Base-by-base conservation (phyloP, 1,140 invertebrate species). In the Listronotus oregonensis region DNA sequence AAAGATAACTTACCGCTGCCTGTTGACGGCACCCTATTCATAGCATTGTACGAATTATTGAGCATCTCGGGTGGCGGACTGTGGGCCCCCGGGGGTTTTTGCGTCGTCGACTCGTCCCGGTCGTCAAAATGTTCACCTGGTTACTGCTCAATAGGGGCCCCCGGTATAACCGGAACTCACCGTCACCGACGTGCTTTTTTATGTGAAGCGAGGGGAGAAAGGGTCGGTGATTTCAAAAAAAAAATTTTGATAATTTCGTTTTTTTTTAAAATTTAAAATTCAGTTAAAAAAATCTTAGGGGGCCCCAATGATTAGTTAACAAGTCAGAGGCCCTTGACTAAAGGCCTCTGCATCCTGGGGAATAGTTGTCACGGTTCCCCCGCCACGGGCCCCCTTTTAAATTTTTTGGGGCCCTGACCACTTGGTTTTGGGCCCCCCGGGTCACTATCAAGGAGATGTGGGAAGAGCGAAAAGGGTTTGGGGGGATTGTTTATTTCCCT, bases 351-450 rank as follows among this genome's bases (percentile, higher is more conserved):
- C 42, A 83, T 79, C 69, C 80, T 80, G 5, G 82, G 79, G 0
- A 82, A 83, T 84, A 27, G 86, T 84, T 8, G 84, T 87, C 3
- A 88, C 85, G 0, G 87, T 88, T 0, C 88, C 86, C 0, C 86
- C 86, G 7, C 86, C 84, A 66, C 85, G 86, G 1, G 82, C 82
- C 21, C 86, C 78, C 69, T 75, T 73, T n/a, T n/a, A n/a, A 21
- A 68, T 72, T 34, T 75, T 76, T 0, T n/a, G n/a, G n/a, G 80
- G 77, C n/a, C 80, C 78, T 32, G 76, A 77, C 72, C 82, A 83
- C 75, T 83, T 83, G 49, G 80, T 82, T 40, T 81, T 82, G 47
- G 78, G n/a, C n/a, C n/a, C n/a, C 75, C 10, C 78, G 79, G 2
- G 79, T 81, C 32, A 82, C 82, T 21, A 78, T 80, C 15, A 82